phyloP scores from a whole-genome alignment of 2,113 vertebrate genomes.

The Athene cunicularia region DNA sequence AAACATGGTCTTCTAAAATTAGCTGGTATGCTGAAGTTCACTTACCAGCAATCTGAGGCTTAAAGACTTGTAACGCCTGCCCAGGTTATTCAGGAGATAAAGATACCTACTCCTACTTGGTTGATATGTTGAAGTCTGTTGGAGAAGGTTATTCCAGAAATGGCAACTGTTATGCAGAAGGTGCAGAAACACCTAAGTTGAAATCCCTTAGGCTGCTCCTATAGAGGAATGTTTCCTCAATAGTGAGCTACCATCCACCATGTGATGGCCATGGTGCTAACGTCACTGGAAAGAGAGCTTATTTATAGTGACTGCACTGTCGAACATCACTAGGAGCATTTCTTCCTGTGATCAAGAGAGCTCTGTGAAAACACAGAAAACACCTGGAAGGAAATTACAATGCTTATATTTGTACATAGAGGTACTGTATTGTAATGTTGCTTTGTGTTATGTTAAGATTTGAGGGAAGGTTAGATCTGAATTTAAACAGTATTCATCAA shows the following conservation, averaged over 20 bases:
- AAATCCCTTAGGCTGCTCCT: not conserved
- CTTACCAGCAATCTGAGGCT: not conserved
- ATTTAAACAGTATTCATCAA: not conserved
- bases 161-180: not conserved
- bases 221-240: not conserved
- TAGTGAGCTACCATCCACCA: not conserved
- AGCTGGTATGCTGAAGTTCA: not conserved
- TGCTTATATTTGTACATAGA: not conserved
- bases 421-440: not conserved
- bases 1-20: not conserved
- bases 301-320: not conserved
- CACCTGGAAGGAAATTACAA: not conserved
- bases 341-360: not conserved
- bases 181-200: not conserved
- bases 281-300: not conserved
- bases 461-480: not conserved
- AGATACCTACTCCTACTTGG: not conserved
- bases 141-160: not conserved
- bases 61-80: not conserved
- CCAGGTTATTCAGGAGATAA: not conserved
- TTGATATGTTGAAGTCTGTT: not conserved
- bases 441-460: not conserved
- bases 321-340: not conserved
- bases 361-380: not conserved
- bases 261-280: not conserved